Evolutionary conservation across 1,140 invertebrate genomes (phyloP).

Genomic region (Bacillus rossius): DNA sequence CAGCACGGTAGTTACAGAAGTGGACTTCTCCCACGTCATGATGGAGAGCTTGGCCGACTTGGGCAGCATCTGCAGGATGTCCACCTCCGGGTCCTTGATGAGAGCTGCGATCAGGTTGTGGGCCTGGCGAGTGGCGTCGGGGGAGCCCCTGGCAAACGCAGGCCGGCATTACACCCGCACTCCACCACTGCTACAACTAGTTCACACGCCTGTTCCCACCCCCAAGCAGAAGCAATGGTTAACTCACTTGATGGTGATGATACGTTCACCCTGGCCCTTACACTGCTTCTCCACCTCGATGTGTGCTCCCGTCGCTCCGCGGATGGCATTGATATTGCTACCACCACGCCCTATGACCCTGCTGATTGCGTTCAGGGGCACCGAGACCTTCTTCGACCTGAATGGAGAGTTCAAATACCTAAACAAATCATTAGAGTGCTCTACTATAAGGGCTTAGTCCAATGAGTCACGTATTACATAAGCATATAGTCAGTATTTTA

Average conservation of each 20-base stretch:
- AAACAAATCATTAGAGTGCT: conserved; percentile 1
- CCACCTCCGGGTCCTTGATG: conserved; percentile 90
- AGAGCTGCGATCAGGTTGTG: conserved; percentile 78
- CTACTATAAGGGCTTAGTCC: background rate
- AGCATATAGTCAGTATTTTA: too few species aligned
- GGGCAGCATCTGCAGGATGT: conserved; percentile 78
- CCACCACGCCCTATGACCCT: conserved; percentile 93
- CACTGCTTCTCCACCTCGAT: conserved; percentile 97
- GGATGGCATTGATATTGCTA: conserved; percentile 95
- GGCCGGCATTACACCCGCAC: background rate
- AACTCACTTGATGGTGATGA: conserved; percentile 85
- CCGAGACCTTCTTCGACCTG: conserved; percentile 77
- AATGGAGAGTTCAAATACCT: conserved; percentile 42
- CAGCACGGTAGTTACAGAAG: conserved; percentile 25
- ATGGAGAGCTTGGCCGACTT: conserved; percentile 52
- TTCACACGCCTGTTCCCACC: too few species aligned
- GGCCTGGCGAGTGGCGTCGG: conserved; percentile 86
- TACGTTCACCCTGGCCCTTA: conserved; percentile 89
- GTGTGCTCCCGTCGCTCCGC: conserved; percentile 89
- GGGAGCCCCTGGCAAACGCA: conserved; percentile 61
- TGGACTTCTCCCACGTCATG: conserved; percentile 54
- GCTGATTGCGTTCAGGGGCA: conserved; percentile 91
- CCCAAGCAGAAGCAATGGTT: background rate
- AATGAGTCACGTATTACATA: too few species aligned
- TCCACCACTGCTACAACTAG: too few species aligned